Evolutionary conservation across 1,140 invertebrate species (phyloP).

Genomic region (Venturia canescens): DNA sequence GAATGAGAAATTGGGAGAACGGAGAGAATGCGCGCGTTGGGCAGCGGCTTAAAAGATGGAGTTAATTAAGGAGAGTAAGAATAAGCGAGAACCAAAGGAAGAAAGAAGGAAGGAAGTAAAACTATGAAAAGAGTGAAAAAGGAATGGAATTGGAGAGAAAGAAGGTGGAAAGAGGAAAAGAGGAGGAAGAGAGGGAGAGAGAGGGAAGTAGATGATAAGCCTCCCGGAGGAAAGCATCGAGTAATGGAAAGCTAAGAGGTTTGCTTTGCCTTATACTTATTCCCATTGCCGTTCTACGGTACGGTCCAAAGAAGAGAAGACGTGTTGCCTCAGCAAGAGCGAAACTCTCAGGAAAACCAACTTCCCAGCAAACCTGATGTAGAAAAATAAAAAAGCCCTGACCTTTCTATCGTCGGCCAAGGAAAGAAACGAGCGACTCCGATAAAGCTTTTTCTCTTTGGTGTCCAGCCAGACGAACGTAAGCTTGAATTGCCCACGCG

Average conservation of each 20-base stretch:
- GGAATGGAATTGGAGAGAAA: background rate
- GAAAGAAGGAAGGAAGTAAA: background rate
- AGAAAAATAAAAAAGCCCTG: background rate
- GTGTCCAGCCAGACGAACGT: slow-evolving; percentile 29
- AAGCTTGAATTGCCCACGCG: slow-evolving; percentile 32
- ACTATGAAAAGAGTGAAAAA: background rate
- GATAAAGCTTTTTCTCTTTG: slow-evolving; percentile 41
- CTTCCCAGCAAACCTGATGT: background rate
- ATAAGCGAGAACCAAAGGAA: background rate
- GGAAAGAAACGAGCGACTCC: background rate
- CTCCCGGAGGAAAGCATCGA: slow-evolving; percentile 44
- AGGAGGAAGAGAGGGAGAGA: background rate
- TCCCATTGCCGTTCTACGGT: slow-evolving; percentile 18
- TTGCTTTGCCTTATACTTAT: slow-evolving; percentile 54
- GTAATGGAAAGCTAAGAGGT: slow-evolving; percentile 50
- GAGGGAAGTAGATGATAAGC: slow-evolving; percentile 18
- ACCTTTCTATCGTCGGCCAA: background rate
- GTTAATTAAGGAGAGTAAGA: background rate
- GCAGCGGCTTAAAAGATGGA: background rate
- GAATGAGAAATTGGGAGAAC: background rate
- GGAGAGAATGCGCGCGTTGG: background rate
- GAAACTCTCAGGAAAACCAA: background rate
- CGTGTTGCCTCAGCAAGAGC: background rate
- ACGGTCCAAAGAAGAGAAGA: background rate
- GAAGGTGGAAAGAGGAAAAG: background rate